phyloP scores from a whole-genome alignment of 2,113 vertebrate species.

The Scalopus aquaticus region DNA sequence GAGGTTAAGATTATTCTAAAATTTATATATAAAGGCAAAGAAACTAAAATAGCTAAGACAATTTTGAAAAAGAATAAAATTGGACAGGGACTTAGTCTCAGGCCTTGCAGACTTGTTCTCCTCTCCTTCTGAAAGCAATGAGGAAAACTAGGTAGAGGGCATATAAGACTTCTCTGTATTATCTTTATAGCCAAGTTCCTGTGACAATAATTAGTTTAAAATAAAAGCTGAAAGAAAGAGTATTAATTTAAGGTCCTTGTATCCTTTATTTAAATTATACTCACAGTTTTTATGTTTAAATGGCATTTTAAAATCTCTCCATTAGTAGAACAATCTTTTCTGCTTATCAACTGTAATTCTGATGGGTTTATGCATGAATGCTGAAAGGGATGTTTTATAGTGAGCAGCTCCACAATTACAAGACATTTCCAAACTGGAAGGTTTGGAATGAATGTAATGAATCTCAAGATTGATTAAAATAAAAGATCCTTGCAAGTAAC shows the following conservation, averaged over 20 bases:
- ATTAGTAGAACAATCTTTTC: neutral
- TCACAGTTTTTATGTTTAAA: slow-evolving; percentile 41
- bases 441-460: neutral
- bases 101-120: neutral
- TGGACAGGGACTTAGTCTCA: too few species aligned
- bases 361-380: neutral
- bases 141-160: neutral
- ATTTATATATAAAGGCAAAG: neutral
- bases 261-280: neutral
- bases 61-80: neutral
- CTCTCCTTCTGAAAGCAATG: neutral
- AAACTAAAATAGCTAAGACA: neutral
- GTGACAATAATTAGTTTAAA: neutral
- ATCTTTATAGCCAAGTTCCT: neutral
- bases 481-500: neutral
- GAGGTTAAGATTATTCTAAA: neutral
- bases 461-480: neutral
- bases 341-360: slow-evolving; percentile 19
- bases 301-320: neutral
- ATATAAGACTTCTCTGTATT: neutral
- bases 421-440: slow-evolving; percentile 13
- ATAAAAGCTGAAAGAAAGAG: neutral
- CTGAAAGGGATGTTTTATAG: neutral
- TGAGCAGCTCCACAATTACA: neutral
- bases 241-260: neutral